Evolutionary conservation across 2,113 vertebrate genomes (phyloP).

Genomic region (Prochilodus magdalenae): DNA sequence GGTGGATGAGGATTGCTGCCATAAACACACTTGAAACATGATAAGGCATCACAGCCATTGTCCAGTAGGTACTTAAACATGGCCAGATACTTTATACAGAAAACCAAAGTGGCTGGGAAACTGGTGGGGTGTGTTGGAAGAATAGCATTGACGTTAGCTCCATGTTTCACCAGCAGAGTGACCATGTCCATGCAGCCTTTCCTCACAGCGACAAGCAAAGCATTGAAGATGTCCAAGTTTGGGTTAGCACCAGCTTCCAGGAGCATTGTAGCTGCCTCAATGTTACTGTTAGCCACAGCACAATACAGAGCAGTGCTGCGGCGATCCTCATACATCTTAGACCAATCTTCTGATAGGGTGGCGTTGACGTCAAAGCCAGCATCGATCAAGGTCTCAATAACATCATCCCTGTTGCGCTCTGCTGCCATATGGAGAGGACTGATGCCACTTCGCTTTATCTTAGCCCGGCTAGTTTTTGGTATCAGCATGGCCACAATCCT

Average conservation of each 20-base stretch:
- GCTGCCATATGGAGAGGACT: constrained; percentile 93
- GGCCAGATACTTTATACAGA: constrained; percentile 85
- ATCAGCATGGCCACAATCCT: constrained; percentile 91
- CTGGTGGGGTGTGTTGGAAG: constrained; percentile 88
- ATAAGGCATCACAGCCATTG: constrained; percentile 83
- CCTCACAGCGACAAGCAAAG: constrained; percentile 89
- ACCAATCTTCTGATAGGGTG: constrained; percentile 81
- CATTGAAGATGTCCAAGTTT: constrained; percentile 88
- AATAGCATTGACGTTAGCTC: constrained; percentile 87
- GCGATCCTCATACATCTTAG: constrained; percentile 88
- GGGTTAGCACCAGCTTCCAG: constrained; percentile 88
- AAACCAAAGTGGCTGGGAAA: constrained; percentile 92
- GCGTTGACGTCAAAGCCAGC: constrained; percentile 90
- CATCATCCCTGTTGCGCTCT: constrained; percentile 83
- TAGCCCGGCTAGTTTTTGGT: constrained; percentile 82
- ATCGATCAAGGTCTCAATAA: constrained; percentile 84
- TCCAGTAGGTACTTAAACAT: constrained; percentile 92
- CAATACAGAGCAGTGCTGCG: constrained; percentile 89
- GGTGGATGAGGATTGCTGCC: constrained; percentile 84
- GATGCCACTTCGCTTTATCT: constrained; percentile 85
- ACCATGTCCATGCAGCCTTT: constrained; percentile 83
- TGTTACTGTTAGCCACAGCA: constrained; percentile 86
- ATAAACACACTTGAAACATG: constrained; percentile 88
- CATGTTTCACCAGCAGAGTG: constrained; percentile 85
- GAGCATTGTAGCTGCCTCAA: constrained; percentile 80